Percentiles rank a stretch among this genome's conserved stretches.
Evolutionary conservation across 1,140 invertebrate genomes (phyloP).

Genomic region (Epicauta chinensis): DNA sequence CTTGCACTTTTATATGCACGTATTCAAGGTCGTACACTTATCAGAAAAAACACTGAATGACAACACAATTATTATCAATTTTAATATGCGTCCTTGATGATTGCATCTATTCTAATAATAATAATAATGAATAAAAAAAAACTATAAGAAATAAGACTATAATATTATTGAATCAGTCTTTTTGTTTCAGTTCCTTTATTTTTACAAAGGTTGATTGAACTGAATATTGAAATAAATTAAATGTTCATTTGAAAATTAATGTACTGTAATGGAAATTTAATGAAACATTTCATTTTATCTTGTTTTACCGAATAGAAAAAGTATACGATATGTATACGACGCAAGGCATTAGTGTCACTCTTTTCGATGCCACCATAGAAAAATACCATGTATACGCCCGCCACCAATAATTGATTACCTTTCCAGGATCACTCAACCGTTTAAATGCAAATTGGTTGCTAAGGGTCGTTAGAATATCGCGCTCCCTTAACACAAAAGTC

Average conservation of each 20-base stretch:
- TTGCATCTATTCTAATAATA: no score
- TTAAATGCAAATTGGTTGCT: slow-evolving; percentile 17
- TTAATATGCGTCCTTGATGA: no score
- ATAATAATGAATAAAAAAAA: no score
- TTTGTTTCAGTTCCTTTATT: no score
- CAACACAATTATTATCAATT: no score
- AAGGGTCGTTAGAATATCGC: slow-evolving; percentile 7
- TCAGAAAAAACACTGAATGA: no score
- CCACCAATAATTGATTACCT: slow-evolving; percentile 17
- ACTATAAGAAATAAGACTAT: no score
- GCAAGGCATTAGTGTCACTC: slow-evolving; percentile 16
- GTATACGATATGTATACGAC: slow-evolving; percentile 2
- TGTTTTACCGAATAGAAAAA: slow-evolving; percentile 13
- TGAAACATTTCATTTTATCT: slow-evolving; percentile 16
- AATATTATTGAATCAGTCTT: no score
- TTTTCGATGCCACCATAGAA: background rate
- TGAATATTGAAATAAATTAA: no score
- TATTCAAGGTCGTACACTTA: no score
- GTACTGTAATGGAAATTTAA: slow-evolving; percentile 15
- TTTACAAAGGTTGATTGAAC: no score
- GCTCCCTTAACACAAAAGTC: slow-evolving; percentile 1
- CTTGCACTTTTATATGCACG: no score
- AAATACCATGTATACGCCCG: slow-evolving; percentile 1
- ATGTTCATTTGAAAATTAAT: slow-evolving; percentile 5
- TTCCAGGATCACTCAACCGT: slow-evolving; percentile 14